A percentile compares a stretch with the other conserved stretches of the same genome.
Conservation (phyloP, 2,888 invertebrate genomes). For the Oscheius sp. region DNA sequence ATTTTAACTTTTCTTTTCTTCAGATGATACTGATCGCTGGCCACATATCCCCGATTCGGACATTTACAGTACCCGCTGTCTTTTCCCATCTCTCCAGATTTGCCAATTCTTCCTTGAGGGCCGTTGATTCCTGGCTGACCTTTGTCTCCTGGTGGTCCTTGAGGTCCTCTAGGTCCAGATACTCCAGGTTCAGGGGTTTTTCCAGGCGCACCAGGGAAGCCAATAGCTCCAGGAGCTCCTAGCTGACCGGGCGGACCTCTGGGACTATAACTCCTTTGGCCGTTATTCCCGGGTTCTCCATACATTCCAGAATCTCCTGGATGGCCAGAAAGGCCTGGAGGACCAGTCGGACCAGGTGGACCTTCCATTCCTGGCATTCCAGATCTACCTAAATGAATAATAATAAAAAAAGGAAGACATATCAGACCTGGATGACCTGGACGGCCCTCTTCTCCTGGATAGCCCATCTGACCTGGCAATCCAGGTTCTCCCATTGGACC, state of each 20-base stretch:
- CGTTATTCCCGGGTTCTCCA: not conserved
- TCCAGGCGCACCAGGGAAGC: not conserved
- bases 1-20: not conserved
- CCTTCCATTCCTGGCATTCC: not conserved
- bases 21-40: not conserved
- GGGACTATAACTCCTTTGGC: too few relatives aligned
- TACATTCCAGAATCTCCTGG: not conserved
- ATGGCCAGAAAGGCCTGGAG: not conserved
- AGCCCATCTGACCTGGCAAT: not conserved
- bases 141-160: not conserved
- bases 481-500: not conserved
- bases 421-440: not conserved
- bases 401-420: not conserved
- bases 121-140: too few relatives aligned
- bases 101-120: not conserved
- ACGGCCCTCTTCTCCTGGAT: not conserved
- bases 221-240: not conserved
- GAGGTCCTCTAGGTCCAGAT: not conserved
- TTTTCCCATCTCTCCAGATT: conserved; percentile 38
- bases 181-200: not conserved
- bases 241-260: not conserved
- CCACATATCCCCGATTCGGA: conserved; percentile 28
- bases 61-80: conserved; percentile 50
- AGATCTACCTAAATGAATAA: not conserved
- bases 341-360: not conserved